phyloP scores from a whole-genome alignment of 2,888 invertebrate species.

The Drosophila multiciliata region DNA sequence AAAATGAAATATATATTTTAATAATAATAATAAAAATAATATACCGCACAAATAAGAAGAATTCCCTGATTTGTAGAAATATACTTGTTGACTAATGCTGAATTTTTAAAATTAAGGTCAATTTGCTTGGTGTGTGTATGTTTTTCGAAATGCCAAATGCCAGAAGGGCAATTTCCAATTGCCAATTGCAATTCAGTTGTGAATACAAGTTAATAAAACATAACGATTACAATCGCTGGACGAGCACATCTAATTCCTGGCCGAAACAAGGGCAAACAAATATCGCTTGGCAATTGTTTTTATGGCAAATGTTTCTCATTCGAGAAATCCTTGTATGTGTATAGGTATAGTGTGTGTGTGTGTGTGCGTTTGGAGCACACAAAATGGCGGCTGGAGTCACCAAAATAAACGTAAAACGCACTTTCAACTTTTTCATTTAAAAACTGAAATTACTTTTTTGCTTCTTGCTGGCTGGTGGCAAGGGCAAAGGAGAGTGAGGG shows the following conservation, averaged over 20 bases:
- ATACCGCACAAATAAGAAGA: neutral
- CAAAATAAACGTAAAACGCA: slow-evolving; percentile 71
- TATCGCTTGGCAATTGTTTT: slow-evolving; percentile 75
- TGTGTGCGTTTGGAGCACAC: slow-evolving; percentile 22
- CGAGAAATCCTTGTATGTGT: slow-evolving; percentile 12
- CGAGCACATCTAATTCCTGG: slow-evolving; percentile 61
- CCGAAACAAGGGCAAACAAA: slow-evolving; percentile 56
- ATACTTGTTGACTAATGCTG: neutral
- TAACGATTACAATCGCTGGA: slow-evolving; percentile 72
- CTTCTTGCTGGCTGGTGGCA: slow-evolving; percentile 35
- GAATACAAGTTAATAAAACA: slow-evolving; percentile 59
- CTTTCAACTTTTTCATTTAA: slow-evolving; percentile 80
- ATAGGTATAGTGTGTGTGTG: slow-evolving; percentile 9
- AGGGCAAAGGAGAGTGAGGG: neutral
- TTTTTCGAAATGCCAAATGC: slow-evolving; percentile 6
- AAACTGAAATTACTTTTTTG: slow-evolving; percentile 76
- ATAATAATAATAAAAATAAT: neutral
- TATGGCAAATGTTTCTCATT: slow-evolving; percentile 59
- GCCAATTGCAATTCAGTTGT: slow-evolving; percentile 41
- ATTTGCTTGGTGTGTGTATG: neutral
- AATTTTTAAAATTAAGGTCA: neutral
- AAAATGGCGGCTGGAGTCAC: slow-evolving; percentile 30
- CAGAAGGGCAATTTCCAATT: slow-evolving; percentile 23
- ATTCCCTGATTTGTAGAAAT: neutral
- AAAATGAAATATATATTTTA: neutral